Evolutionary conservation across 2,797 vertebrate genomes (phyloP).

Genomic region (Discoglossus pictus): DNA sequence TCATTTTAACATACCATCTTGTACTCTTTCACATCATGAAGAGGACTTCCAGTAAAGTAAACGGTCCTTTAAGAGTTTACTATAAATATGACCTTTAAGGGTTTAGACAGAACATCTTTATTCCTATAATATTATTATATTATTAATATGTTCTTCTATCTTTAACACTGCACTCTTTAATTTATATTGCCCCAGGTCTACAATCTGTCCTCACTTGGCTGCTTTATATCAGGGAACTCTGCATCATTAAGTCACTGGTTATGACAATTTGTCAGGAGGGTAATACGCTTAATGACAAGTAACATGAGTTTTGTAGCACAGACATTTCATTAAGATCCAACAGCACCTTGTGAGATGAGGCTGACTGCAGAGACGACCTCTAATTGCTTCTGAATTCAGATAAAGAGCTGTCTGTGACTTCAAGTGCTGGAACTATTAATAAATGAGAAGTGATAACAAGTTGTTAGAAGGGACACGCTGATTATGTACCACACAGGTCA

Average conservation of each 20-base stretch:
- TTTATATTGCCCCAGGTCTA: too few relatives aligned
- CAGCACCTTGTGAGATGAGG: constrained; percentile 7
- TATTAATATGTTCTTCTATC: too few relatives aligned
- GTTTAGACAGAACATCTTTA: too few relatives aligned
- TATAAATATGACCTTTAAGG: too few relatives aligned
- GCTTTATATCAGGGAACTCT: neutral
- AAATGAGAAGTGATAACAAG: constrained; percentile 27
- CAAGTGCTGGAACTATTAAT: constrained; percentile 25
- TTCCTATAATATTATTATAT: too few relatives aligned
- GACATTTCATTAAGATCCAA: constrained; percentile 3
- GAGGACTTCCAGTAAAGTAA: too few relatives aligned
- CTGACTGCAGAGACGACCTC: constrained; percentile 21
- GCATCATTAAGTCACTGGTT: neutral
- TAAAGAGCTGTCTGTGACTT: constrained; percentile 10
- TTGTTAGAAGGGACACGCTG: neutral
- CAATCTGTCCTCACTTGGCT: too few relatives aligned
- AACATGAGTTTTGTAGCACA: neutral
- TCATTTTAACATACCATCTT: too few relatives aligned
- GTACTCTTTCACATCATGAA: too few relatives aligned
- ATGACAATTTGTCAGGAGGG: neutral
- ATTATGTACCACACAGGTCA: neutral
- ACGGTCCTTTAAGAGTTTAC: too few relatives aligned
- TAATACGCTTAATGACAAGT: neutral
- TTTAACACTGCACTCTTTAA: too few relatives aligned
- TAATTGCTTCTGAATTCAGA: constrained; percentile 2